Percentiles rank a stretch among this genome's conserved stretches.
Evolutionary conservation across 2,113 vertebrate species (phyloP).

Genomic region (Sinocyclocheilus anshuiensis): DNA sequence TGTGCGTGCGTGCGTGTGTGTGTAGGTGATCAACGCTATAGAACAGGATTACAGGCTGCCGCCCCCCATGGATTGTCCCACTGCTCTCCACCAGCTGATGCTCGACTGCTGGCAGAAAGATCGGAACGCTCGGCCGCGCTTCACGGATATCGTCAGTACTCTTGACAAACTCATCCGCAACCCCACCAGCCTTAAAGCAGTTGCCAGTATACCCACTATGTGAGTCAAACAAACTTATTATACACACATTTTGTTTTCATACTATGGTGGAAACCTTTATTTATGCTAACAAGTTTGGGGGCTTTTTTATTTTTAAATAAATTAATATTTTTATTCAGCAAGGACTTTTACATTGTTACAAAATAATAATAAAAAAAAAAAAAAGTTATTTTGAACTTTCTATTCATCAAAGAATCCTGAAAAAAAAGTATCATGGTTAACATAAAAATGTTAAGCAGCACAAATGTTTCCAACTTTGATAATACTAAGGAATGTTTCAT

Average conservation of each 20-base stretch:
- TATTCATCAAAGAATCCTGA: too few species aligned
- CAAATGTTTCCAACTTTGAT: too few species aligned
- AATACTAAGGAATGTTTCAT: too few species aligned
- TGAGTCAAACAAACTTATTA: slow-evolving; percentile 71
- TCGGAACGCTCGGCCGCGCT: slow-evolving; percentile 94
- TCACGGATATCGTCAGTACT: slow-evolving; percentile 95
- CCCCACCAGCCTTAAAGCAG: slow-evolving; percentile 94
- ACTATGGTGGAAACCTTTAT: neutral
- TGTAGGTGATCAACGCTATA: slow-evolving; percentile 96
- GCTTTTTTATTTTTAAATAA: too few species aligned
- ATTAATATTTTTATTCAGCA: too few species aligned
- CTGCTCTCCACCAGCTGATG: slow-evolving; percentile 96
- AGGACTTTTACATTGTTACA: too few species aligned
- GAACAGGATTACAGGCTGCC: slow-evolving; percentile 98
- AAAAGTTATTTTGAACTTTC: too few species aligned
- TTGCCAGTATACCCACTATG: slow-evolving; percentile 97
- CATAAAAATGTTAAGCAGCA: too few species aligned
- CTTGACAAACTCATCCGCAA: slow-evolving; percentile 99
- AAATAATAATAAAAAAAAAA: too few species aligned
- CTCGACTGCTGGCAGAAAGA: slow-evolving; percentile 99
- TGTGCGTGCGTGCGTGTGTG: too few species aligned
- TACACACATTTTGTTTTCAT: neutral
- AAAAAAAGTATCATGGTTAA: too few species aligned
- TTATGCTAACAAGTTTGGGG: too few species aligned
- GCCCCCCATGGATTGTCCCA: slow-evolving; percentile 97